Base-by-base conservation (phyloP, 2,113 vertebrate species). In the Saiga tatarica region DNA sequence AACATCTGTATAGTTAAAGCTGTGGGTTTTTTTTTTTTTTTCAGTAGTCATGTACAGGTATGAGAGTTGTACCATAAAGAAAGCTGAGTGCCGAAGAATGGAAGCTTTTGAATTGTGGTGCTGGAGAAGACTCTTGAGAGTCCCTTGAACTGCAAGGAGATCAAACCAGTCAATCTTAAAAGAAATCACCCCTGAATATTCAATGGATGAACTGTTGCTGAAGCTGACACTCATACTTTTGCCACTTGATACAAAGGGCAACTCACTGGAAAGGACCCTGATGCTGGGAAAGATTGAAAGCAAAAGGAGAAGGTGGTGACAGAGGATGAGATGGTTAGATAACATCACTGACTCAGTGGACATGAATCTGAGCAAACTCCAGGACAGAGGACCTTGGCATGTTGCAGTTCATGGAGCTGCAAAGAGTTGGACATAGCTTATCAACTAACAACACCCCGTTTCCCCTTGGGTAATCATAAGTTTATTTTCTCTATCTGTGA, bases 71-170 rank as follows among this genome's bases (percentile, higher is more conserved):
- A 42, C 71, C 39, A 26, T 76, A 7, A 76, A 76, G 23, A 76
- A 76, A 39, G 39, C 71, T 76, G 71, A 76, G 71, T 0, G 0
- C 71, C 0, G 0, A 42, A 76, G 21, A 76, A 14, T 15, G 42
- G 71, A 42, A 14, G 23, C 71, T 76, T 76, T 76, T 6, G 3
- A 76, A 42, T 15, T 76, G 39, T 76, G 71, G 39, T 76, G 39
- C 23, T 42, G 23, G 36, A 76, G 36, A 76, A 42, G 21, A 76
- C 23, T 76, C 39, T 76, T 42, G 71, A 76, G 71, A 76, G 71
- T 76, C 39, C 39, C 13, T 76, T 76, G 39, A 39, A 76, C 39
- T 25, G 23, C 12, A 76, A 42, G 71, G 71, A 76, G 23, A 42
- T 76, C 21, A 42, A 42, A 42, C 23, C 12, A 76, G 23, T 76